Percentiles rank a stretch among this genome's conserved stretches.
Evolutionary conservation across 2,797 vertebrate species (phyloP).

Genomic region (Crenichthys baileyi): DNA sequence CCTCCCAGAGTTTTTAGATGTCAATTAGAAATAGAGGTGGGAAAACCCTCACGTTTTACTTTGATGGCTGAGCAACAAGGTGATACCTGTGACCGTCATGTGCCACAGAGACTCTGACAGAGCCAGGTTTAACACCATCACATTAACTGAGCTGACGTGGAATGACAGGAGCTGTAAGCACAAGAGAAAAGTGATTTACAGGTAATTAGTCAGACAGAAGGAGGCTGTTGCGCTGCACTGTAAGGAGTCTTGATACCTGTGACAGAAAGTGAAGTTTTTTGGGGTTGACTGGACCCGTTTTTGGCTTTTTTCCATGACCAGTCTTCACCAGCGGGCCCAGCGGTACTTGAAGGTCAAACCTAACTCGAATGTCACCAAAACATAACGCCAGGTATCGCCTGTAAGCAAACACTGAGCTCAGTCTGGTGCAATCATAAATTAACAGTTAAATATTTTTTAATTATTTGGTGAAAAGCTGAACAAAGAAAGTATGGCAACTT

Average conservation of each 20-base stretch:
- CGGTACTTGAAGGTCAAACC: conserved; percentile 87
- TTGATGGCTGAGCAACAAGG: conserved; percentile 87
- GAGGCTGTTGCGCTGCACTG: background rate
- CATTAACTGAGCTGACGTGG: conserved; percentile 91
- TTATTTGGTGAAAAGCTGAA: background rate
- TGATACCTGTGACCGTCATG: conserved; percentile 88
- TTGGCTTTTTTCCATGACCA: conserved; percentile 63
- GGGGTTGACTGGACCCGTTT: conserved; percentile 80
- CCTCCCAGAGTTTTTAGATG: background rate
- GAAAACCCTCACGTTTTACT: conserved; percentile 84
- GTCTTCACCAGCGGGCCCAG: conserved; percentile 56
- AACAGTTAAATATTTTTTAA: background rate
- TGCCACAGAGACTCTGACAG: conserved; percentile 96
- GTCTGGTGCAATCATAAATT: background rate
- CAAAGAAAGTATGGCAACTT: conserved; percentile 68
- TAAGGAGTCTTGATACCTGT: conserved; percentile 80
- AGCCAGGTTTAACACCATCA: conserved; percentile 93
- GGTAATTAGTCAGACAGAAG: background rate
- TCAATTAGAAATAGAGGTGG: background rate
- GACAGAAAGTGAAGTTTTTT: conserved; percentile 86
- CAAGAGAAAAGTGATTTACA: conserved; percentile 22
- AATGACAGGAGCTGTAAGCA: conserved; percentile 87
- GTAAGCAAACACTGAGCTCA: conserved; percentile 4
- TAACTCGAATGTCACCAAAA: conserved; percentile 90
- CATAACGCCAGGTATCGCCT: conserved; percentile 93